phyloP scores from a whole-genome alignment of 2,113 vertebrate genomes.

The Notothenia coriiceps region DNA sequence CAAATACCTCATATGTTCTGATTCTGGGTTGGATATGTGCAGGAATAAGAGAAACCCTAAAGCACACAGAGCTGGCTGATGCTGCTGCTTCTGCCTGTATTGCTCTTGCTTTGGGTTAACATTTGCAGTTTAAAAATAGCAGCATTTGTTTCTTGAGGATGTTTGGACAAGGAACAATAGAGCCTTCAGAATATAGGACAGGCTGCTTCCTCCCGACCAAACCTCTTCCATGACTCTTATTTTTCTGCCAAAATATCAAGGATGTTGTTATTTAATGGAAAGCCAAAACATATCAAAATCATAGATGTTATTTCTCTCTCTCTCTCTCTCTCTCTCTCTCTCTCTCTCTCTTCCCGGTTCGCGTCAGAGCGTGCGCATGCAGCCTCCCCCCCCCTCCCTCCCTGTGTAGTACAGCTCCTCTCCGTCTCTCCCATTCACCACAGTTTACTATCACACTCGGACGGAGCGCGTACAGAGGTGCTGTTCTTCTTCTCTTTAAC shows the following conservation, averaged over 20 bases:
- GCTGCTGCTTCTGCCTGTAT: too few species aligned
- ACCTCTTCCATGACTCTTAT: neutral
- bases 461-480: slow-evolving; percentile 48
- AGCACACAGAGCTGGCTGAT: neutral
- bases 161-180: slow-evolving; percentile 15
- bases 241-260: neutral
- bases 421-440: slow-evolving; percentile 74
- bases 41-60: neutral
- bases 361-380: slow-evolving; percentile 82
- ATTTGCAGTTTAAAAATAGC: neutral
- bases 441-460: slow-evolving; percentile 69
- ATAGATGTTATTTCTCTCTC: neutral
- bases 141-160: slow-evolving; percentile 4
- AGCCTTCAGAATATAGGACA: slow-evolving; percentile 10
- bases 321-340: neutral
- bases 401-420: slow-evolving; percentile 61
- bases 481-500: slow-evolving; percentile 35
- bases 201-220: neutral
- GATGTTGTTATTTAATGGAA: neutral
- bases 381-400: slow-evolving; percentile 51
- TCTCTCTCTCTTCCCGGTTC: slow-evolving; percentile 32
- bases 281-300: slow-evolving; percentile 1
- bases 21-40: neutral
- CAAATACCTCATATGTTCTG: neutral
- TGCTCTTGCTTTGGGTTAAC: neutral